A percentile compares a stretch with the other conserved stretches of the same genome.
These are phyloP conservation scores for Yponomeuta evonymella DNA, from an alignment of 2,888 invertebrate species.

Conservation along the genomic window DNA sequence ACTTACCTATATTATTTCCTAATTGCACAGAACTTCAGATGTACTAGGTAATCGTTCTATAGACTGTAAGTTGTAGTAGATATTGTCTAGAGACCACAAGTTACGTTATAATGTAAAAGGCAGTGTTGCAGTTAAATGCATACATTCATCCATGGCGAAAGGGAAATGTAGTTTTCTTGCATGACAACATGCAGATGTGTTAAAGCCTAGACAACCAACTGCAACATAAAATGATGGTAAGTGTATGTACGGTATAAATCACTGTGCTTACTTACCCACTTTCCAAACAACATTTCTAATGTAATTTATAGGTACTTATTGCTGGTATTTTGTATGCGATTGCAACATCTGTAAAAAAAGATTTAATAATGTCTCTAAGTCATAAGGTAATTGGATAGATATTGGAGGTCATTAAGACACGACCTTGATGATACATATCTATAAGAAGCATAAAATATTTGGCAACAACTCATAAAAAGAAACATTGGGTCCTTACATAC, in stretches of 20 bases:
- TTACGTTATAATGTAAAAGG: conserved; percentile 4
- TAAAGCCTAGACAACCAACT: background rate
- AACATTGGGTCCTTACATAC: background rate
- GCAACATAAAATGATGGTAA: background rate
- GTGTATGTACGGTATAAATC: background rate
- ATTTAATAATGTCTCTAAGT: background rate
- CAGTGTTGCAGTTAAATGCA: conserved; percentile 8
- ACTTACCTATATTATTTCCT: too few species aligned
- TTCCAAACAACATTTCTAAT: background rate
- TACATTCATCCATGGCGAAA: conserved; percentile 8
- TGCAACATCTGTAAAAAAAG: background rate
- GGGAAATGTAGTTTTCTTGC: conserved; percentile 9
- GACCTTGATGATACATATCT: background rate
- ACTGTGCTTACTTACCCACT: background rate
- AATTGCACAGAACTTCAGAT: too few species aligned
- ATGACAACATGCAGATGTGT: conserved; percentile 1
- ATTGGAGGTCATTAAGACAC: background rate
- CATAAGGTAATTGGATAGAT: background rate
- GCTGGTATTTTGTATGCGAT: background rate
- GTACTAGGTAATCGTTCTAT: too few species aligned
- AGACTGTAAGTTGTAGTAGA: too few species aligned
- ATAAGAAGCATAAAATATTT: background rate
- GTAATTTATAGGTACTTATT: background rate
- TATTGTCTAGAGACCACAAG: background rate
- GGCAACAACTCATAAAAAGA: too few species aligned